A percentile compares a stretch with the other conserved stretches of the same genome.
Conservation (phyloP, 1,140 invertebrate genomes). For the Atta cephalotes region DNA sequence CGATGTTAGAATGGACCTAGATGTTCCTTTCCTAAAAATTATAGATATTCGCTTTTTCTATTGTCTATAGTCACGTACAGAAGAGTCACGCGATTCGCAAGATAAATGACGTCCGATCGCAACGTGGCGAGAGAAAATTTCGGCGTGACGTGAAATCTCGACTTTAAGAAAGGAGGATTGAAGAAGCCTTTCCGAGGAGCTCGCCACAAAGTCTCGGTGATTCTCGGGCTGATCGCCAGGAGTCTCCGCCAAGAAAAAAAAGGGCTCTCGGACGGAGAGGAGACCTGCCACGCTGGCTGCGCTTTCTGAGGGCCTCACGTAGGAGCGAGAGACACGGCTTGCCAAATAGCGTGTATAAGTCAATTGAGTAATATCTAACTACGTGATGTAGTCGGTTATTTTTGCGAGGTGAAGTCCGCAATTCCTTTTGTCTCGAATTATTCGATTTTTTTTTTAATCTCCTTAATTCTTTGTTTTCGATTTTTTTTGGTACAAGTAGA, state of each 20-base stretch:
- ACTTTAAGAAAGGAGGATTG: neutral
- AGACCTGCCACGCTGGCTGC: slow-evolving; percentile 52
- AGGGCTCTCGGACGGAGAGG: slow-evolving; percentile 63
- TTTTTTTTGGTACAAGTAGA: too few species aligned
- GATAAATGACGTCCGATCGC: slow-evolving; percentile 17
- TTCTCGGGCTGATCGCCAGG: slow-evolving; percentile 65
- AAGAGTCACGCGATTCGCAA: neutral
- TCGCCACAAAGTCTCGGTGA: slow-evolving; percentile 69
- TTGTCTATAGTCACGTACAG: slow-evolving; percentile 35
- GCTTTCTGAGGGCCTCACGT: slow-evolving; percentile 50
- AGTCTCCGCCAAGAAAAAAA: slow-evolving; percentile 70
- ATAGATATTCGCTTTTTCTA: neutral
- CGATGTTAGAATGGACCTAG: neutral
- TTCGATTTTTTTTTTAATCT: neutral
- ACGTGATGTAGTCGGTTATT: slow-evolving; percentile 64
- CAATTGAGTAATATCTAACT: slow-evolving; percentile 69
- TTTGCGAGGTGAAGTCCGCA: slow-evolving; percentile 16
- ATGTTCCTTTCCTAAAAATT: neutral
- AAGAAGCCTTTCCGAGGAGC: neutral
- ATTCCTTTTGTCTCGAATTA: slow-evolving; percentile 19
- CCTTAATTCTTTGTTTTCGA: too few species aligned
- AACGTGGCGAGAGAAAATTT: slow-evolving; percentile 31
- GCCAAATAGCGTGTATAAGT: slow-evolving; percentile 67
- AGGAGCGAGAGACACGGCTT: slow-evolving; percentile 23
- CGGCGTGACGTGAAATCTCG: slow-evolving; percentile 8